Base-by-base conservation (phyloP, 2,113 vertebrate genomes). In the Macaca mulatta region DNA sequence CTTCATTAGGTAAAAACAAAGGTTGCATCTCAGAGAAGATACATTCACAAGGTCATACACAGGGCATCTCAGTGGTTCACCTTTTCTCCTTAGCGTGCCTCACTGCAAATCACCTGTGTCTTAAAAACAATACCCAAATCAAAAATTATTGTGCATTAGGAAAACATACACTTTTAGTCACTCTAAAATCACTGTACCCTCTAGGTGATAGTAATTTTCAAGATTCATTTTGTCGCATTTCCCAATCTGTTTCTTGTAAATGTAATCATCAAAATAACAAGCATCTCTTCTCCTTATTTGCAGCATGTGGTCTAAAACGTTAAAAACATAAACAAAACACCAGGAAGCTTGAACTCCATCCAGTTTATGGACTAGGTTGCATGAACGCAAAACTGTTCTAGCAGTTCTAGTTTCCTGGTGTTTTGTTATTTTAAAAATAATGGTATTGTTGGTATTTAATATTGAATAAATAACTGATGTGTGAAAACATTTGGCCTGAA, bases 181-280 rank as follows among this genome's bases (percentile, higher is more conserved):
- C 10, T 18, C n/a, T 52, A 81, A 90, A 83, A 50, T 7, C 50
- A 43, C 11, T 30, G 16, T 43, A 9, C 48, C 61, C 40, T 93
- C 5, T n/a, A 93, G 40, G 90, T 61, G 14, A 55, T 35, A 57
- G 12, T 32, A 85, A 80, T 79, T 74, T 93, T 78, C 64, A 78
- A 43, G 2, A 83, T 38, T 38, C 11, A 50, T 93, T 85, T 17
- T 40, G 23, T 72, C 30, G 6, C 32, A 6, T 85, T 89, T 67
- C 22, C 3, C 18, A 78, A 20, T 6, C 52, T 82, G n/a, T 70
- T 95, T 82, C 5, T 32, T 75, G 8, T 90, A 90, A 81, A 50
- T 70, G 14, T 59, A 38, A 87, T 61, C 25, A 52, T 70, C 69
- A 32, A 35, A 93, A 52, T 8, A 5, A 57, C 3, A n/a, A 48